These are phyloP conservation scores for Drosophila paulistorum DNA, from an alignment of 1,140 invertebrate species.

Conservation along the genomic window DNA sequence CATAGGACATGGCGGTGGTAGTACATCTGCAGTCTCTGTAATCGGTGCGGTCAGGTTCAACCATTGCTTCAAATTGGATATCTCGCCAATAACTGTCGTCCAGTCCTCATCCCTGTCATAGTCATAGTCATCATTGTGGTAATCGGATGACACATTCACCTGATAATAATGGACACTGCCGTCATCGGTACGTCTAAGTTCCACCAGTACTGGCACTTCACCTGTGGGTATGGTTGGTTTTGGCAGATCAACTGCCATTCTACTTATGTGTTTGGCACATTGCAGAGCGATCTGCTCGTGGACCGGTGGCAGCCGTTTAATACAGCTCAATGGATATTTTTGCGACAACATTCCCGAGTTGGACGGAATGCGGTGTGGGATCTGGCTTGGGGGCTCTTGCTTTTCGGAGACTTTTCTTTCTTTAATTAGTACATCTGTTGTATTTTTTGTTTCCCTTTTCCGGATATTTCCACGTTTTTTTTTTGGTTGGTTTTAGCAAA, in stretches of 20 bases:
- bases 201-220: conserved; percentile 57
- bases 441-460: conserved; percentile 31
- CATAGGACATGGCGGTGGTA: conserved; percentile 36
- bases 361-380: background rate
- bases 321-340: conserved; percentile 21
- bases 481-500: conserved; percentile 38
- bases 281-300: conserved; percentile 63
- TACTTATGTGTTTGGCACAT: conserved; percentile 51
- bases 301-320: conserved; percentile 26
- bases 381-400: background rate
- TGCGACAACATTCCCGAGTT: conserved; percentile 39
- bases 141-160: conserved; percentile 46
- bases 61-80: conserved; percentile 17
- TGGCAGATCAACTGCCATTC: conserved; percentile 38
- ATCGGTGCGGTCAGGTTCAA: background rate
- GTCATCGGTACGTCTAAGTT: conserved; percentile 51
- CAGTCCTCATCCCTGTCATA: background rate
- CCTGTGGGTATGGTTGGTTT: conserved; percentile 43
- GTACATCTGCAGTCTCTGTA: background rate
- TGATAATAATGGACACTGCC: conserved; percentile 50
- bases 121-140: background rate
- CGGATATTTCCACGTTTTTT: conserved; percentile 40
- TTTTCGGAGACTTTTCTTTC: conserved; percentile 6
- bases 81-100: background rate
- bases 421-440: conserved; percentile 31